Percentiles rank a stretch among this genome's conserved stretches.
Conservation (phyloP, 2,888 invertebrate species). For the Epinotia demarniana region DNA sequence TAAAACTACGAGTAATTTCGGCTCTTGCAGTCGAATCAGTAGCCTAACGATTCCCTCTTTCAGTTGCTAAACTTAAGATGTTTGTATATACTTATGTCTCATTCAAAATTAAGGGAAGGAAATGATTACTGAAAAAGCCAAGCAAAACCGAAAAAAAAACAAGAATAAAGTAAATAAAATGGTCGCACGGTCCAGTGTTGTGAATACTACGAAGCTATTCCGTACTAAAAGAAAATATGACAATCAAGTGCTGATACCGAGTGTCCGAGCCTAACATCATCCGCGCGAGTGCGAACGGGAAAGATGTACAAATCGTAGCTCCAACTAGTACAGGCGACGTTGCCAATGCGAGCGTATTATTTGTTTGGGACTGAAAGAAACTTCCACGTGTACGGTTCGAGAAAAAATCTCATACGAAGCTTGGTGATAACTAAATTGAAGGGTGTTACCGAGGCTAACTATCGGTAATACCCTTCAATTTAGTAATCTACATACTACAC, state of each 20-base stretch:
- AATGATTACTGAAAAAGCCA: no score
- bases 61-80: not conserved
- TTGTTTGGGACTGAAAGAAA: slow-evolving; percentile 33
- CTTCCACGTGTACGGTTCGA: slow-evolving; percentile 35
- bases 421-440: not conserved
- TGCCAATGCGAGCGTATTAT: slow-evolving; percentile 46
- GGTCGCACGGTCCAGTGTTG: not conserved
- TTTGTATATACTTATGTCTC: not conserved
- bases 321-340: slow-evolving; percentile 40
- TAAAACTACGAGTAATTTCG: not conserved
- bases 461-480: no score
- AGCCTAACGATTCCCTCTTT: not conserved
- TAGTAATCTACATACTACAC: no score
- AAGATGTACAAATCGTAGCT: slow-evolving; percentile 25
- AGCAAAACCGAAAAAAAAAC: not conserved
- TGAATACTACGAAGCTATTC: slow-evolving; percentile 3
- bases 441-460: not conserved
- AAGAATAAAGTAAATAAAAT: not conserved
- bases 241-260: slow-evolving; percentile 39
- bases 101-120: not conserved
- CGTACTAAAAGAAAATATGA: slow-evolving; percentile 37
- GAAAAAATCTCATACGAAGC: slow-evolving; percentile 5
- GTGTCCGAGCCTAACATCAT: slow-evolving; percentile 23
- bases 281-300: slow-evolving; percentile 5
- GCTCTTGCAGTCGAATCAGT: not conserved